Conservation (phyloP, 2,888 invertebrate genomes). For the Diarsia mendica region DNA sequence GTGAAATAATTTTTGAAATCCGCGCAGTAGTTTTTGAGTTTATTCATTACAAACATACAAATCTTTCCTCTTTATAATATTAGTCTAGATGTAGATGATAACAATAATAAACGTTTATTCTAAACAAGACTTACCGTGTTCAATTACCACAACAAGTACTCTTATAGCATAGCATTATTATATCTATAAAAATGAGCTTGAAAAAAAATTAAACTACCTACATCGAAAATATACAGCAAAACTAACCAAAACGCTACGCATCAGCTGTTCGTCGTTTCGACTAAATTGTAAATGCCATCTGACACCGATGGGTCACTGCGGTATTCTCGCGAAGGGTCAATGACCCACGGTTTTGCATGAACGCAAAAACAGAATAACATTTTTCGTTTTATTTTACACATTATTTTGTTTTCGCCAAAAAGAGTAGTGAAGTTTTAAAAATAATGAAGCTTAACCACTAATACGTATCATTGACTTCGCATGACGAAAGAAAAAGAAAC, state of each 20-base stretch:
- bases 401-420: neutral
- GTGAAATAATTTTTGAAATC: no score
- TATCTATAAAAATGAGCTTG: neutral
- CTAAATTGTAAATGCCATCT: conserved; percentile 51
- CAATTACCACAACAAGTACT: neutral
- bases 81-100: no score
- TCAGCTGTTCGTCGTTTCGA: conserved; percentile 42
- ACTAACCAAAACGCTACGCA: conserved; percentile 32
- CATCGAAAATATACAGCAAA: neutral
- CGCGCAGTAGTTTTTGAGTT: no score
- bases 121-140: no score
- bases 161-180: no score
- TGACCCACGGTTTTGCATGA: conserved; percentile 18
- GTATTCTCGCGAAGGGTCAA: conserved; percentile 32
- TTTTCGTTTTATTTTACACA: neutral
- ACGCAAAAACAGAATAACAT: neutral
- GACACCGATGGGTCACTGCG: conserved; percentile 45
- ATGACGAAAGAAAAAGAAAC: no score
- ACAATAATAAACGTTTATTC: neutral
- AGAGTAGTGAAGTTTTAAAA: no score
- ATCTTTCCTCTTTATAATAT: no score
- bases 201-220: neutral
- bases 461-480: no score
- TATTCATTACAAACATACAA: no score
- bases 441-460: no score